Conservation (phyloP, 2,797 vertebrate species). For the Lutjanus campechanus region DNA sequence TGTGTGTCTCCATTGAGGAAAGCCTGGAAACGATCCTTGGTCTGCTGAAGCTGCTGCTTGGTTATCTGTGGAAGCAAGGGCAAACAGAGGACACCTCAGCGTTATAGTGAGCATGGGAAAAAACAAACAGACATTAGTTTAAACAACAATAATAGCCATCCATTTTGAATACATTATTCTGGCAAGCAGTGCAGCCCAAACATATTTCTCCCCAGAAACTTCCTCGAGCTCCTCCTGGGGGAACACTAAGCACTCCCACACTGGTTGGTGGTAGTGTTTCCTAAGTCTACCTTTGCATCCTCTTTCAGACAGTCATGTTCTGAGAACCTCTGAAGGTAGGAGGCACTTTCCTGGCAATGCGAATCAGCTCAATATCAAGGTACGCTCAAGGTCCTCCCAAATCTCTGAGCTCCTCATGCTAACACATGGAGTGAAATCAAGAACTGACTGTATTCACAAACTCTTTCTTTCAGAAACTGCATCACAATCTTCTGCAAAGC, state of each 20-base stretch:
- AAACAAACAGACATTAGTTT: constrained; percentile 27
- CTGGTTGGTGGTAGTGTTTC: neutral
- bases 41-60: constrained; percentile 98
- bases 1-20: constrained; percentile 99
- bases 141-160: constrained; percentile 9
- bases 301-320: constrained; percentile 14
- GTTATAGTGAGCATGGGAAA: constrained; percentile 24
- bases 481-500: constrained; percentile 27
- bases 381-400: constrained; percentile 14
- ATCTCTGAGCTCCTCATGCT: constrained; percentile 10
- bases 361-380: constrained; percentile 17
- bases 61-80: constrained; percentile 89
- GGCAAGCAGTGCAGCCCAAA: neutral
- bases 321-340: constrained; percentile 4
- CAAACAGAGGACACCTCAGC: constrained; percentile 42
- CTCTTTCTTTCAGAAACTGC: constrained; percentile 30
- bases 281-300: constrained; percentile 33
- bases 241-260: constrained; percentile 13
- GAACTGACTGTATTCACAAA: constrained; percentile 29
- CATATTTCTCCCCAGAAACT: neutral
- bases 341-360: neutral
- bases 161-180: neutral
- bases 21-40: constrained; percentile 98
- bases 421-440: constrained; percentile 13
- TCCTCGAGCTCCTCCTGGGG: neutral